A percentile compares a stretch with the other conserved stretches of the same genome.
Evolutionary conservation across 2,113 vertebrate genomes (phyloP).

Genomic region (Accipiter virgatus): DNA sequence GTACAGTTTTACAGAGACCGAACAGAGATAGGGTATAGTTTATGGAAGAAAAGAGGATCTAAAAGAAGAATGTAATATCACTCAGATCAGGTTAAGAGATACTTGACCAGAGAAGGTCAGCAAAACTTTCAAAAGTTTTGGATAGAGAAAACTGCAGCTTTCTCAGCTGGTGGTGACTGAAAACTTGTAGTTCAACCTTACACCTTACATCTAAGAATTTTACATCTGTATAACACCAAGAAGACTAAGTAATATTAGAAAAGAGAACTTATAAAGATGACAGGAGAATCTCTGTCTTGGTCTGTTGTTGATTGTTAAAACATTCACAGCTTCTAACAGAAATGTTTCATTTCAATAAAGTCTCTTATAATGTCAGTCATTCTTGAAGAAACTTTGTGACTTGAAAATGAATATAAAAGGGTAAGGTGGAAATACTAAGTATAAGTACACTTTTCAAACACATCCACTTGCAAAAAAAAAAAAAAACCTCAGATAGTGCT

Average conservation of each 20-base stretch:
- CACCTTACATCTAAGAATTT: background rate
- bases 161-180: conserved; percentile 18
- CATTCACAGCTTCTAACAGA: background rate
- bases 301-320: background rate
- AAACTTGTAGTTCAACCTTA: background rate
- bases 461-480: background rate
- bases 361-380: background rate
- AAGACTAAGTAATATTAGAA: background rate
- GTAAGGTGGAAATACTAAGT: background rate
- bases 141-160: background rate
- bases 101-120: conserved; percentile 19
- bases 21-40: background rate
- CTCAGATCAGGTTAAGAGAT: background rate
- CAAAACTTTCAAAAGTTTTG: conserved; percentile 23
- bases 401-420: background rate
- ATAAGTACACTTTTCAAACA: background rate
- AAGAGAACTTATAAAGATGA: background rate
- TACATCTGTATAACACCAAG: background rate
- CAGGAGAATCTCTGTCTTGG: background rate
- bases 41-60: background rate
- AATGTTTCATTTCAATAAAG: background rate
- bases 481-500: no score
- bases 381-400: background rate
- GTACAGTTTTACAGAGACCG: background rate
- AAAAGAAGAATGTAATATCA: background rate